Conservation (phyloP, 2,113 vertebrate genomes). For the Alligator sinensis region DNA sequence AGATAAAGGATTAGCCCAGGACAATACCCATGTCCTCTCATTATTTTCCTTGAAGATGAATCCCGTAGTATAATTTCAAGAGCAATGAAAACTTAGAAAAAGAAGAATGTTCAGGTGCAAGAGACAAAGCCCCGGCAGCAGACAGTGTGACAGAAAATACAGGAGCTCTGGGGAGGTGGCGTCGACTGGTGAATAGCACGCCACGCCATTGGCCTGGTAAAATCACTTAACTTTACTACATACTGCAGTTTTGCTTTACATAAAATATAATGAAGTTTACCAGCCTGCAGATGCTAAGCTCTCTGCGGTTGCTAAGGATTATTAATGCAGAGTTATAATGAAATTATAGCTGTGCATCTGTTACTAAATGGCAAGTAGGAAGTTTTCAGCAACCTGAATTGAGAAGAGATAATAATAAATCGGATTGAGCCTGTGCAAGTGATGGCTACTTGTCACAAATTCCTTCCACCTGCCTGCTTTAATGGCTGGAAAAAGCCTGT, state of each 20-base stretch:
- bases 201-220: neutral
- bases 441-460: neutral
- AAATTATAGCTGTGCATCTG: conserved; percentile 2
- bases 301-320: neutral
- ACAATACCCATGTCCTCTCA: neutral
- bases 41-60: neutral
- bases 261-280: neutral
- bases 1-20: neutral
- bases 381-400: neutral
- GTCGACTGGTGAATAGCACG: neutral
- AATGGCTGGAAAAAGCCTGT: neutral
- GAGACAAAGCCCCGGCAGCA: neutral
- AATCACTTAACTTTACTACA: neutral
- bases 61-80: neutral
- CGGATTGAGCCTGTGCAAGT: neutral
- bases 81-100: neutral
- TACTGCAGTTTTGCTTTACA: neutral
- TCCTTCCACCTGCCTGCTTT: neutral
- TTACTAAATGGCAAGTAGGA: neutral
- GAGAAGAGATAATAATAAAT: neutral
- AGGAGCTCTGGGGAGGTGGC: neutral
- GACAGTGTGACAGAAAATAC: neutral
- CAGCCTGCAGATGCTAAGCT: neutral
- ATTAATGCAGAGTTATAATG: neutral
- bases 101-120: neutral